Base-by-base conservation (phyloP, 2,888 invertebrate species). In the Dynastes tityus region DNA sequence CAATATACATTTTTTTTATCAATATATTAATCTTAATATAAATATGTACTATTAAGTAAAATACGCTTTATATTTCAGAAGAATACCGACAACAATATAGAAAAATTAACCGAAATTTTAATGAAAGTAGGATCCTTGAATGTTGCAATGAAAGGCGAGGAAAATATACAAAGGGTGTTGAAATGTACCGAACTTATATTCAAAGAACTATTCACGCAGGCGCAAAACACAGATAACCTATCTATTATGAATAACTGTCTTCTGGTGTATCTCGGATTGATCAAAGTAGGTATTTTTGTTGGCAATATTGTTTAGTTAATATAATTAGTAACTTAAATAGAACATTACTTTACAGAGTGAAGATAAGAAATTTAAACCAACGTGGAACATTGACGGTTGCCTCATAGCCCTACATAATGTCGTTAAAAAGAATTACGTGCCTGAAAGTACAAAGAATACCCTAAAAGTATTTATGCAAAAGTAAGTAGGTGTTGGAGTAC, bases 301-400 rank as follows among this genome's bases (percentile, higher is more conserved):
- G 13, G 51, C 9, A 37, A 40, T 13, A n/a, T 32, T 32, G 4
- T 32, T 2, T 29, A 29, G 3, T 29, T 29, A 3, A 29, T 3
- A 3, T 29, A 29, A 29, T 29, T 29, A 3, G 3, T 29, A 29
- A 1, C 1, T 29, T 29, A 29, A 29, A 29, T 29, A 2, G 32
- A 32, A 4, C 32, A 5, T 27, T 74, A 75, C 75, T 89, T 89
- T 32, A 37, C 88, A 94, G 94, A 90, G 92, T 9, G 95, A 95
- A 87, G 92, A 94, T 85, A 95, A 94, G 84, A 88, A 88, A 16
- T 90, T 90, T 82, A 91, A 90, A 83, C 90, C 92, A 6, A 89
- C 92, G 0, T 93, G 93, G 92, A 91, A 92, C 76, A 87, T 94
- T 3, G 91, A 92, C 0, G 91, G 92, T 1, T 94, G 94, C 81